A percentile compares a stretch with the other conserved stretches of the same genome.
Conservation (phyloP, 2,888 invertebrate species). For the Mythimna loreyi region DNA sequence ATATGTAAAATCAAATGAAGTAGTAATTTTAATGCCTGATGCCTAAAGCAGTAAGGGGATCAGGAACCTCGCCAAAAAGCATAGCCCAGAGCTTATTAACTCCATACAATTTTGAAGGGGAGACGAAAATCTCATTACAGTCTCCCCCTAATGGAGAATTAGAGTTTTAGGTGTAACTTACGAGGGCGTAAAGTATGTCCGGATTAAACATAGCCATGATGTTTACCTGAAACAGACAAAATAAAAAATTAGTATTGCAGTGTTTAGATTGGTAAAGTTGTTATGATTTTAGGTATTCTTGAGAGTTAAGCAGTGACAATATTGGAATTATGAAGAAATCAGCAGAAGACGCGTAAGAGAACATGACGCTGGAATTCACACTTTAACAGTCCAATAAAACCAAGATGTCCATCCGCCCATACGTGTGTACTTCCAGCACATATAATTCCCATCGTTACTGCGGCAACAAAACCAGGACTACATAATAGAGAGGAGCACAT, state of each 20-base stretch:
- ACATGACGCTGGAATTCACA: conserved; percentile 20
- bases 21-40: conserved; percentile 6
- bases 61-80: conserved; percentile 30
- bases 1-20: not conserved
- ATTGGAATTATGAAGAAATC: not conserved
- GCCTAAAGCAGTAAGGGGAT: conserved; percentile 16
- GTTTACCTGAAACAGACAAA: conserved; percentile 51
- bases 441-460: conserved; percentile 61
- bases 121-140: conserved; percentile 42
- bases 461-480: conserved; percentile 58
- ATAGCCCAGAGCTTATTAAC: conserved; percentile 42
- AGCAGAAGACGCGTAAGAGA: not conserved
- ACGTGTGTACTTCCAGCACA: conserved; percentile 54
- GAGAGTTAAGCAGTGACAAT: not conserved
- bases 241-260: conserved; percentile 16
- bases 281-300: not conserved
- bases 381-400: conserved; percentile 39
- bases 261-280: not conserved
- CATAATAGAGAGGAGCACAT: conserved; percentile 63
- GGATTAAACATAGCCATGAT: conserved; percentile 20
- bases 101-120: conserved; percentile 41
- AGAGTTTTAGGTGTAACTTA: conserved; percentile 40
- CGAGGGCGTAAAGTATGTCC: conserved; percentile 18
- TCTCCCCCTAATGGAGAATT: conserved; percentile 39
- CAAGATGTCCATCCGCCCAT: conserved; percentile 23